phyloP scores from a whole-genome alignment of 2,797 vertebrate species.

The Protonibea diacanthus region DNA sequence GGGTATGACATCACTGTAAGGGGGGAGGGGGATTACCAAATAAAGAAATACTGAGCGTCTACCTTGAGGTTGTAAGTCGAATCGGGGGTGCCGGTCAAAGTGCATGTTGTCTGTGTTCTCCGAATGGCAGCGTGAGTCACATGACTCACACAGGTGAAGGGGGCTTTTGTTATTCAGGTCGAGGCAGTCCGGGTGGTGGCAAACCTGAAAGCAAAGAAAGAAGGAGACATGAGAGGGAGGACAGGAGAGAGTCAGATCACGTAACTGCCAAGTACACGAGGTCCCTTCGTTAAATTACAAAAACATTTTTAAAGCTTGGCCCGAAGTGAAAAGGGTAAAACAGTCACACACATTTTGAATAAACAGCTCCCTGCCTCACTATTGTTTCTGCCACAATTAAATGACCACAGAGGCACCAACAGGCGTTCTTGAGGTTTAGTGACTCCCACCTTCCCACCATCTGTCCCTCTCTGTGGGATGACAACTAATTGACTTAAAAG shows the following conservation, averaged over 20 bases:
- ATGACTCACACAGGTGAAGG: conserved; percentile 92
- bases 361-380: conserved; percentile 58
- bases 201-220: conserved; percentile 85
- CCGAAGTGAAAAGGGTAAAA: conserved; percentile 44
- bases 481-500: conserved; percentile 63
- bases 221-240: not conserved
- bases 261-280: conserved; percentile 13
- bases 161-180: conserved; percentile 89
- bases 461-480: conserved; percentile 48
- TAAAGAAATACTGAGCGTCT: conserved; percentile 32
- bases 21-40: conserved; percentile 21
- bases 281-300: conserved; percentile 17
- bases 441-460: conserved; percentile 55
- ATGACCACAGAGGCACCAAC: conserved; percentile 48
- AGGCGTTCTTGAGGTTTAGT: conserved; percentile 63
- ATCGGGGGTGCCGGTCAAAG: conserved; percentile 92
- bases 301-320: conserved; percentile 11
- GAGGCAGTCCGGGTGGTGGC: conserved; percentile 91
- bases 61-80: conserved; percentile 94
- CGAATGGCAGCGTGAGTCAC: conserved; percentile 90
- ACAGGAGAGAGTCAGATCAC: conserved; percentile 16
- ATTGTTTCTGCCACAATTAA: conserved; percentile 67
- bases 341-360: conserved; percentile 51
- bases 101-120: conserved; percentile 87
- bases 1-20: conserved; percentile 38